Evolutionary conservation across 2,888 invertebrate genomes (phyloP).

Genomic region (Tryphoninae sp.): DNA sequence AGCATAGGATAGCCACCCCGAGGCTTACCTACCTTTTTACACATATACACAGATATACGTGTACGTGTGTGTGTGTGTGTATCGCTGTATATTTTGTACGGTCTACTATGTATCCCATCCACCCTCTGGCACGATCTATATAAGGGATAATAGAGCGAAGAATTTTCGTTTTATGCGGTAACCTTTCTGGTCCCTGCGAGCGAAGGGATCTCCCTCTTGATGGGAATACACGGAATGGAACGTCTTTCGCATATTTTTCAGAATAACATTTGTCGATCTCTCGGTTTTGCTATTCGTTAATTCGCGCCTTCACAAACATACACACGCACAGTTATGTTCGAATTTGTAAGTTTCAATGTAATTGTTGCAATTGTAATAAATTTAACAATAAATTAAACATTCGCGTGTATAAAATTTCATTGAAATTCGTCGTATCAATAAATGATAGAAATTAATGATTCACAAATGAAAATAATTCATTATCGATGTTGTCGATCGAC

Average conservation of each 20-base stretch:
- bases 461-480: too few species aligned
- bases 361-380: too few species aligned
- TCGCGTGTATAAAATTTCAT: too few species aligned
- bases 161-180: slow-evolving; percentile 28
- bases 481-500: too few species aligned
- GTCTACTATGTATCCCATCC: slow-evolving; percentile 12
- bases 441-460: too few species aligned
- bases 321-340: too few species aligned
- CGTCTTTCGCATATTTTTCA: background rate
- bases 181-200: background rate
- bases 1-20: slow-evolving; percentile 33
- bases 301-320: too few species aligned
- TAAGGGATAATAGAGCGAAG: slow-evolving; percentile 32
- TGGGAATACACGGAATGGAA: background rate
- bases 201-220: background rate
- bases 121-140: background rate
- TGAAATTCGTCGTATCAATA: too few species aligned
- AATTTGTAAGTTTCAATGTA: too few species aligned
- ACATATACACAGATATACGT: background rate
- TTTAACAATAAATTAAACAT: too few species aligned
- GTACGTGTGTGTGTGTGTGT: background rate
- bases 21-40: slow-evolving; percentile 32
- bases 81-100: background rate
- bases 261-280: too few species aligned
- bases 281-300: too few species aligned